Percentiles rank a stretch among this genome's conserved stretches.
phyloP scores from a whole-genome alignment of 2,797 vertebrate species.

The Paguma larvata region DNA sequence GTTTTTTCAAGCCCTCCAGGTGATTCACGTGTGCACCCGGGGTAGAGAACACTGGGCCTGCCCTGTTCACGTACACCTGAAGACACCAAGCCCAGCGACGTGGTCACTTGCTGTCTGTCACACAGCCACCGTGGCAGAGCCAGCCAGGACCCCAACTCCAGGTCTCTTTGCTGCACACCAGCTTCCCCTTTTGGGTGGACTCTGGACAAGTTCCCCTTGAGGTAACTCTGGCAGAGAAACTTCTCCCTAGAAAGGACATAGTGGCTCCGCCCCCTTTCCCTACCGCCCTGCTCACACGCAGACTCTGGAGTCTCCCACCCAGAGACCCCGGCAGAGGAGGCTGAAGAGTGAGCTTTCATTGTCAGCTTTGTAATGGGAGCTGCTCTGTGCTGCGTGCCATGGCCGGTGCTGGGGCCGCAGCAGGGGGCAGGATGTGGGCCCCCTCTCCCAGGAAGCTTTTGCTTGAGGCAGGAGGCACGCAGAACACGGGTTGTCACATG shows the following conservation, averaged over 20 bases:
- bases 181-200: background rate
- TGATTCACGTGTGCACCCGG: background rate
- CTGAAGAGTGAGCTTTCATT: too few species aligned
- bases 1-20: background rate
- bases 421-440: too few species aligned
- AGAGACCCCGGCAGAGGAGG: background rate
- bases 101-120: too few species aligned
- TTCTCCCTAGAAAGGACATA: background rate
- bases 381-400: background rate
- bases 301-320: background rate
- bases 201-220: background rate
- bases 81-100: background rate
- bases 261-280: background rate
- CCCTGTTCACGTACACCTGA: background rate
- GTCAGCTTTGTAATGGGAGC: background rate
- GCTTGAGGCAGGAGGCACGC: fast-evolving
- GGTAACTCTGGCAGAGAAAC: background rate
- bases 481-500: too few species aligned
- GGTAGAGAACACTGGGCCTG: background rate
- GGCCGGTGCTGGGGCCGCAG: too few species aligned
- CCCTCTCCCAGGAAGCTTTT: background rate
- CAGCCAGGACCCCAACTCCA: background rate
- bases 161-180: background rate
- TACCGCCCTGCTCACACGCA: background rate
- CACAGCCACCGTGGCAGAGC: background rate